Conservation (phyloP, 92 coral and sea anemone genomes). For the Plumapathes pennacea region DNA sequence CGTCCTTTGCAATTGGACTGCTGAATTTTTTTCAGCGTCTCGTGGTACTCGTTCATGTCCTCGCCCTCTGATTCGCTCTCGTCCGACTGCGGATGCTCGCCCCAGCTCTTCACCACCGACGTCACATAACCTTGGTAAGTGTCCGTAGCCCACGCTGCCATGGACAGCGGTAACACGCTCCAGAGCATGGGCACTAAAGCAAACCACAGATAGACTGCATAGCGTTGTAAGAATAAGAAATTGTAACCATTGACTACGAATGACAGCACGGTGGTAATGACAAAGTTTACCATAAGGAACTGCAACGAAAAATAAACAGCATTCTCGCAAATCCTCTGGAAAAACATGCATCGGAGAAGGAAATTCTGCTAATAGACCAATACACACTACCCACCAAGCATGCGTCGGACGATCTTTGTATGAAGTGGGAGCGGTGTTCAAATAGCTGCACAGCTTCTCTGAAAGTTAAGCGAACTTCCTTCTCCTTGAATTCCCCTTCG, state of each 20-base stretch:
- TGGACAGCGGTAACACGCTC: constrained; percentile 87
- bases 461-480: constrained; percentile 67
- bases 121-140: constrained; percentile 82
- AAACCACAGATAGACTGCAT: constrained; percentile 89
- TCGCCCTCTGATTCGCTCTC: constrained; percentile 87
- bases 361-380: too few species aligned
- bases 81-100: constrained; percentile 91
- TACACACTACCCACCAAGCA: constrained; percentile 84
- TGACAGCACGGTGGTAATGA: constrained; percentile 84
- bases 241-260: constrained; percentile 93
- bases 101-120: constrained; percentile 93
- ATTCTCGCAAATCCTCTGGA: neutral
- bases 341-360: too few species aligned
- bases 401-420: constrained; percentile 84
- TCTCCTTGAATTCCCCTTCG: constrained; percentile 83
- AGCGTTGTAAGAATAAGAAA: constrained; percentile 77
- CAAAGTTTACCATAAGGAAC: constrained; percentile 83
- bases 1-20: constrained; percentile 65
- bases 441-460: constrained; percentile 87
- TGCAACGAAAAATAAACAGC: constrained; percentile 12
- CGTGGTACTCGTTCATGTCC: constrained; percentile 89
- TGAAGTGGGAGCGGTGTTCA: constrained; percentile 87
- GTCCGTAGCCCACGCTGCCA: constrained; percentile 99
- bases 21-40: constrained; percentile 75
- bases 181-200: constrained; percentile 88